Percentiles rank a stretch among this genome's conserved stretches.
Evolutionary conservation across 1,140 invertebrate species (phyloP).

Genomic region (Diuraphis noxia): DNA sequence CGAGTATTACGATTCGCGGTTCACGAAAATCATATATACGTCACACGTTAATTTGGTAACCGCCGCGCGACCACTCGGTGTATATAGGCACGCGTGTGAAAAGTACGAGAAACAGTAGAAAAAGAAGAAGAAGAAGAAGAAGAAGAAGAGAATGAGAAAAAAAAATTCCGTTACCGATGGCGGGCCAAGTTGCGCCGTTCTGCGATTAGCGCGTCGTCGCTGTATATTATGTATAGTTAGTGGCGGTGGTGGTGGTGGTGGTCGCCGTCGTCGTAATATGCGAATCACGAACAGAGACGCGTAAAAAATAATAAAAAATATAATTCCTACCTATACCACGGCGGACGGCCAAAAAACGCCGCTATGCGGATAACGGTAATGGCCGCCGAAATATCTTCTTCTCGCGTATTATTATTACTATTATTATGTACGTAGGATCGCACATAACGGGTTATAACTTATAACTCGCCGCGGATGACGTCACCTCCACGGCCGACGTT

Average conservation of each 20-base stretch:
- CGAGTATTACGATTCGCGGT: neutral
- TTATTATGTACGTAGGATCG: neutral
- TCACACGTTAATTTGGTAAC: neutral
- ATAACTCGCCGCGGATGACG: neutral
- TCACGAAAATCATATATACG: neutral
- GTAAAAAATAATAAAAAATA: conserved; percentile 10
- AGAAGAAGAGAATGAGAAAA: neutral
- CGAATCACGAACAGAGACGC: neutral
- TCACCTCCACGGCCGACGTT: neutral
- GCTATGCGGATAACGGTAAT: conserved; percentile 37
- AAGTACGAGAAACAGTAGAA: neutral
- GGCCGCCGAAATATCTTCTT: conserved; percentile 39
- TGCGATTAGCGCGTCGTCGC: neutral
- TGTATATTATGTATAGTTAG: too few relatives aligned
- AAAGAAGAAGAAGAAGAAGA: neutral
- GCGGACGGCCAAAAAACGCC: conserved; percentile 16
- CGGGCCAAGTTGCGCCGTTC: neutral
- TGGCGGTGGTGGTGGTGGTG: neutral
- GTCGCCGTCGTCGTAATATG: neutral
- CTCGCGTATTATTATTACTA: conserved; percentile 16
- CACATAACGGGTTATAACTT: conserved; percentile 29
- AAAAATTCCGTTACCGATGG: neutral
- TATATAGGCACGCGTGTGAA: neutral
- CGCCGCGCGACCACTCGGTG: neutral
- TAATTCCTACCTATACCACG: neutral